Evolutionary conservation across 1,140 invertebrate species (phyloP).

Genomic region (Cyclargus thomasi): DNA sequence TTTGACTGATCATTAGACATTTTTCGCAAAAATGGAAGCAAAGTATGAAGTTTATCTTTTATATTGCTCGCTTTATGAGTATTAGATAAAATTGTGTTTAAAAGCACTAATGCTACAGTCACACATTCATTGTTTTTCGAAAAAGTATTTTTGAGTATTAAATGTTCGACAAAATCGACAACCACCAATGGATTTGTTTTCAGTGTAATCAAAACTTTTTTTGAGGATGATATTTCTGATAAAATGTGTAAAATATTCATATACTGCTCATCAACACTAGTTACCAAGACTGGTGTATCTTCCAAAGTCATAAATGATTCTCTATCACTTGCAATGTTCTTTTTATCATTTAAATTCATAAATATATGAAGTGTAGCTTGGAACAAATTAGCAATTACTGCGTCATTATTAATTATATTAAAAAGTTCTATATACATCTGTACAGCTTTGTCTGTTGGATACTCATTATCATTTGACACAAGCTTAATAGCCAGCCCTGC

Average conservation of each 20-base stretch:
- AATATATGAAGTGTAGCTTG: slow-evolving; percentile 42
- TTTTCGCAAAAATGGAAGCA: slow-evolving; percentile 45
- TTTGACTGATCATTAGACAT: slow-evolving; percentile 35
- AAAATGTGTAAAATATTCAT: slow-evolving; percentile 47
- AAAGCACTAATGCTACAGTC: slow-evolving; percentile 69
- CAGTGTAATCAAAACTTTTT: slow-evolving; percentile 52
- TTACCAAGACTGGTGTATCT: slow-evolving; percentile 53
- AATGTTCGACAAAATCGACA: slow-evolving; percentile 58
- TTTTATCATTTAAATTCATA: slow-evolving; percentile 36
- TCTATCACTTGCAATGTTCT: slow-evolving; percentile 31
- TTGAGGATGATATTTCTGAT: slow-evolving; percentile 48
- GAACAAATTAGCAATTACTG: slow-evolving; percentile 40
- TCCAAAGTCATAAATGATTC: slow-evolving; percentile 50
- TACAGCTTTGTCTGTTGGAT: slow-evolving; percentile 38
- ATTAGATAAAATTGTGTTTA: slow-evolving; percentile 64
- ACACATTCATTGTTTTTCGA: slow-evolving; percentile 59
- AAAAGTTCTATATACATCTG: slow-evolving; percentile 46
- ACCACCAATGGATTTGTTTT: slow-evolving; percentile 53
- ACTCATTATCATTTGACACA: slow-evolving; percentile 22
- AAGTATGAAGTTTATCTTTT: slow-evolving; percentile 35
- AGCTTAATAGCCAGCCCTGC: slow-evolving; percentile 53
- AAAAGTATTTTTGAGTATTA: slow-evolving; percentile 42
- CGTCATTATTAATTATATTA: slow-evolving; percentile 31
- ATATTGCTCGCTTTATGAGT: slow-evolving; percentile 36
- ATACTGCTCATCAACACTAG: slow-evolving; percentile 53